Evolutionary conservation across 2,113 vertebrate genomes (phyloP).

Genomic region (Calypte anna): DNA sequence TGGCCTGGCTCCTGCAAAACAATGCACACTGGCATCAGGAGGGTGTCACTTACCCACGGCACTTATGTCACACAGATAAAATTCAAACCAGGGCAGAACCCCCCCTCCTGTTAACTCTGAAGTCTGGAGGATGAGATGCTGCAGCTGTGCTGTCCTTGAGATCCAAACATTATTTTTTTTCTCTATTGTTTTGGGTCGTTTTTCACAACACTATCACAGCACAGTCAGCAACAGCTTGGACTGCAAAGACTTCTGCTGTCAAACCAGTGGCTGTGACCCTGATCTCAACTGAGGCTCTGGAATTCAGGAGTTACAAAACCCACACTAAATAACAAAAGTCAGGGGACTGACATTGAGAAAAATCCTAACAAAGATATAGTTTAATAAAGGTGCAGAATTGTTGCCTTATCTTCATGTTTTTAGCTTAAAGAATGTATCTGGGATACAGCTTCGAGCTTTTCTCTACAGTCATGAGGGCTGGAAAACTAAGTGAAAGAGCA

Average conservation of each 20-base stretch:
- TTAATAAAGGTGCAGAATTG: neutral
- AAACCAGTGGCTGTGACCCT: accelerated
- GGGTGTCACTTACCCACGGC: neutral
- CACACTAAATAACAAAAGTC: neutral
- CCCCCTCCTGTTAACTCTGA: neutral
- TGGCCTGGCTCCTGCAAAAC: constrained; percentile 88
- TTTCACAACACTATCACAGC: neutral
- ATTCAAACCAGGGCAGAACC: neutral
- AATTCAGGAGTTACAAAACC: neutral
- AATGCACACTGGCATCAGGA: neutral
- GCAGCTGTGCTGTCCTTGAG: neutral
- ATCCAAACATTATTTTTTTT: accelerated
- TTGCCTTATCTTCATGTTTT: constrained; percentile 2
- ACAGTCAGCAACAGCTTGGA: neutral
- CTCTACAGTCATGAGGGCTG: neutral
- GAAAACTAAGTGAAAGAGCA: constrained; percentile 15
- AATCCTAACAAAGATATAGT: neutral
- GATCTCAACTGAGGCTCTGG: neutral
- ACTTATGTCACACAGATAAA: neutral
- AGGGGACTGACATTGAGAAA: neutral
- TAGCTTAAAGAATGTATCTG: neutral
- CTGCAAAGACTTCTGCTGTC: neutral
- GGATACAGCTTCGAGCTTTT: neutral
- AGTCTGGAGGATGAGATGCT: neutral
- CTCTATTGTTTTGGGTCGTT: neutral